Conservation (phyloP, 2,888 invertebrate genomes). For the Leucoptera coffeella region DNA sequence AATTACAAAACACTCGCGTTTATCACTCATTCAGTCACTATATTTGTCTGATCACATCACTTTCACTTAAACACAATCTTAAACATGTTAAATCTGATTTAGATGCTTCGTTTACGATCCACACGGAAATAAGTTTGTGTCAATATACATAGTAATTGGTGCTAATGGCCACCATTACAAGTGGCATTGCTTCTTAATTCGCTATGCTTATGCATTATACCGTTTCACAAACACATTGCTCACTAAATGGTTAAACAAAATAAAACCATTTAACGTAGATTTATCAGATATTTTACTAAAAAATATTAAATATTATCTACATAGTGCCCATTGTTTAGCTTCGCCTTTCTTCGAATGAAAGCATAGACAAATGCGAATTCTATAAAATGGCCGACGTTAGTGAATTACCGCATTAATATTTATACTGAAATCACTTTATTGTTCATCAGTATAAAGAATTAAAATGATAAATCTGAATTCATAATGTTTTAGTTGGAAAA, state of each 20-base stretch:
- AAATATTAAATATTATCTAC: slow-evolving; percentile 42
- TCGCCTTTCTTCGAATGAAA: slow-evolving; percentile 45
- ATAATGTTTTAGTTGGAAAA: background rate
- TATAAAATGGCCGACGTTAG: slow-evolving; percentile 51
- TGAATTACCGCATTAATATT: too few relatives aligned
- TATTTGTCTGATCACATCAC: slow-evolving; percentile 30
- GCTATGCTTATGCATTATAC: slow-evolving; percentile 17
- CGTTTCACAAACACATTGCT: slow-evolving; percentile 15
- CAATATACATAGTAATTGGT: slow-evolving; percentile 52
- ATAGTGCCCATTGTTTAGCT: slow-evolving; percentile 53
- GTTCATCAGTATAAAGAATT: too few relatives aligned
- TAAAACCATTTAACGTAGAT: slow-evolving; percentile 17
- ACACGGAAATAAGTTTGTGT: slow-evolving; percentile 41
- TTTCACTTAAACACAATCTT: slow-evolving; percentile 16
- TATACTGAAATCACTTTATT: too few relatives aligned
- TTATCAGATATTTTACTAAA: slow-evolving; percentile 21
- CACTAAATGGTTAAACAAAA: slow-evolving; percentile 17
- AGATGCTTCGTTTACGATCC: slow-evolving; percentile 30
- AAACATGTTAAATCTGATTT: too few relatives aligned
- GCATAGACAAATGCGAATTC: slow-evolving; percentile 36
- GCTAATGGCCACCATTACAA: slow-evolving; percentile 54
- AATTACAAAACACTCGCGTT: slow-evolving; percentile 30
- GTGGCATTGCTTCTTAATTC: slow-evolving; percentile 44
- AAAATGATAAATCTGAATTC: background rate
- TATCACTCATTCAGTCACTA: too few relatives aligned